Evolutionary conservation across 53 echinoderm and acorn worm genomes (phyloP), one percentile per base, ranked within the genome.

Genomic region (Antedon mediterranea): DNA sequence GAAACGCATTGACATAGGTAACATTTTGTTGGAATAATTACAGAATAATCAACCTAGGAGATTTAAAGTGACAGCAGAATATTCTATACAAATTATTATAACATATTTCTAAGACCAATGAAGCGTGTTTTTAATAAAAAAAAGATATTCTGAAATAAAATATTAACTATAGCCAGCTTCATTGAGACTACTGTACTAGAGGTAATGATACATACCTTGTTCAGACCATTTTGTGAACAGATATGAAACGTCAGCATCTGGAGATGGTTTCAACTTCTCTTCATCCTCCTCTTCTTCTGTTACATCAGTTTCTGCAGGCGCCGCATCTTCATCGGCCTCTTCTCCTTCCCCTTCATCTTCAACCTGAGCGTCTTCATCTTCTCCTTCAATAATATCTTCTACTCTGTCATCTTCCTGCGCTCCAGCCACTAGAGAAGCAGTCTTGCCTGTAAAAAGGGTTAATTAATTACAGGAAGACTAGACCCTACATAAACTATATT

Each of bases 161-260:
- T 28, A 30, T 73, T 73, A 13, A 13, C 74, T 28, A 11, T 28
- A 14, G 28, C 28, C 28, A 73, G n/a, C n/a, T n/a, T n/a, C n/a
- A n/a, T n/a, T n/a, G n/a, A n/a, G n/a, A n/a, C n/a, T n/a, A n/a
- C n/a, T n/a, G n/a, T n/a, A n/a, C n/a, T n/a, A n/a, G n/a, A 6
- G 4, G 11, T 6, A 37, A 37, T 6, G 4, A 6, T 37, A 11
- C 23, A 15, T 77, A 95, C 98, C 98, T 88, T 88, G 84, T 78
- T 97, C 98, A 0, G 84, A 78, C 72, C 92, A 89, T 75, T 87
- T 92, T 75, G 98, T 97, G 81, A 97, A 97, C 74, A 97, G 92
- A 71, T 92, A 57, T 26, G 90, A 90, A 23, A 92, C 92, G 30
- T 97, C 98, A 34, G 92, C 98, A 88, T 97, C 89, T 73, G 88